Conservation (phyloP, 2,113 vertebrate genomes). For the Morone saxatilis region DNA sequence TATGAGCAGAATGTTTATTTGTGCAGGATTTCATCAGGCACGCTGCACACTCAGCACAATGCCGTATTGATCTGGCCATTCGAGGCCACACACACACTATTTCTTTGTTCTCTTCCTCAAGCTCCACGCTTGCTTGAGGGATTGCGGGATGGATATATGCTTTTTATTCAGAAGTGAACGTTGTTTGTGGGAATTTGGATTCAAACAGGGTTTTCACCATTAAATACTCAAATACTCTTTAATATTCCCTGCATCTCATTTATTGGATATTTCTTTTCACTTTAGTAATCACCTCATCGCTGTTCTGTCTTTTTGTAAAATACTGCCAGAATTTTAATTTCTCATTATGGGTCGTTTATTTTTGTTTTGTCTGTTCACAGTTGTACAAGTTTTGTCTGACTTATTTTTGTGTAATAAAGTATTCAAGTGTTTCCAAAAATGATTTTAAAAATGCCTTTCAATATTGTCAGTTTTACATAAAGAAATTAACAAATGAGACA, state of each 20-base stretch:
- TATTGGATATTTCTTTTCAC: background rate
- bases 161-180: conserved; percentile 7
- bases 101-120: conserved; percentile 63
- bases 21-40: conserved; percentile 68
- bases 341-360: background rate
- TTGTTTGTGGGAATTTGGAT: background rate
- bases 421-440: background rate
- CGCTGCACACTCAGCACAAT: conserved; percentile 75
- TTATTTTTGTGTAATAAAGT: conserved; percentile 48
- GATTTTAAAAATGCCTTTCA: background rate
- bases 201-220: background rate
- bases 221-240: background rate
- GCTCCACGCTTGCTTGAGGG: background rate
- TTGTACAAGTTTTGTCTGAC: background rate
- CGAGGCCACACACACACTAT: conserved; percentile 43
- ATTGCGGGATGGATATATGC: background rate
- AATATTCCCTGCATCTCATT: background rate
- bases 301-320: background rate
- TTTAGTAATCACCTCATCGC: background rate
- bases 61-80: conserved; percentile 69
- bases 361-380: background rate
- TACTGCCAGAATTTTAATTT: background rate
- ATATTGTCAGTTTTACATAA: conserved; percentile 9
- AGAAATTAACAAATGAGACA: conserved; percentile 2
- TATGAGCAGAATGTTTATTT: conserved; percentile 71